A percentile compares a stretch with the other conserved stretches of the same genome.
phyloP scores from a whole-genome alignment of 2,888 invertebrate species.

The Mesorhabditis belari region DNA sequence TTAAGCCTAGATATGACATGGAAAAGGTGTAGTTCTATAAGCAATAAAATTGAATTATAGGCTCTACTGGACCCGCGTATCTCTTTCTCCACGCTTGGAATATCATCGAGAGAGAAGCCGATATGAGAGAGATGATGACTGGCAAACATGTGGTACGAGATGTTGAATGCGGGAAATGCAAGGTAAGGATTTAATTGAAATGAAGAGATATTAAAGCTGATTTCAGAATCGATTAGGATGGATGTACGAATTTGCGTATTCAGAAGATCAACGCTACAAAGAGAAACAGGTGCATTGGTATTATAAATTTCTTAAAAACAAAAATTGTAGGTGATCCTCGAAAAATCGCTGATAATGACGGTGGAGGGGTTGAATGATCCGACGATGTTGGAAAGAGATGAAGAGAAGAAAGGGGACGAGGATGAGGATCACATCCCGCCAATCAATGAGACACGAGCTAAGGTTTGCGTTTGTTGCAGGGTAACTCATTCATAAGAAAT shows the following conservation, averaged over 20 bases:
- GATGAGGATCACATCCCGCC: not conserved
- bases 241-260: conserved; percentile 98
- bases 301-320: conserved; percentile 59
- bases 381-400: not conserved
- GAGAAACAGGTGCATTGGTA: conserved; percentile 27
- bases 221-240: conserved; percentile 53
- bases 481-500: too few relatives aligned
- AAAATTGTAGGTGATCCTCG: conserved; percentile 72
- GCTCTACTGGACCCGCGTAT: conserved; percentile 94
- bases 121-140: conserved; percentile 90
- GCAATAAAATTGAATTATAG: conserved; percentile 62
- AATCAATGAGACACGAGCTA: too few relatives aligned
- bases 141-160: conserved; percentile 88
- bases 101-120: conserved; percentile 74
- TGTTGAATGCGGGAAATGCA: conserved; percentile 93
- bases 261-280: conserved; percentile 78
- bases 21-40: too few relatives aligned
- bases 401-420: not conserved
- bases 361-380: conserved; percentile 72
- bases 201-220: not conserved
- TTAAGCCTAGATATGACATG: too few relatives aligned
- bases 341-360: conserved; percentile 87
- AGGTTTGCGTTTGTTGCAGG: too few relatives aligned
- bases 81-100: conserved; percentile 92
- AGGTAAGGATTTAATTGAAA: conserved; percentile 66